A percentile compares a stretch with the other conserved stretches of the same genome.
Conservation (phyloP, 1,140 invertebrate species). For the Lucilia cuprina region DNA sequence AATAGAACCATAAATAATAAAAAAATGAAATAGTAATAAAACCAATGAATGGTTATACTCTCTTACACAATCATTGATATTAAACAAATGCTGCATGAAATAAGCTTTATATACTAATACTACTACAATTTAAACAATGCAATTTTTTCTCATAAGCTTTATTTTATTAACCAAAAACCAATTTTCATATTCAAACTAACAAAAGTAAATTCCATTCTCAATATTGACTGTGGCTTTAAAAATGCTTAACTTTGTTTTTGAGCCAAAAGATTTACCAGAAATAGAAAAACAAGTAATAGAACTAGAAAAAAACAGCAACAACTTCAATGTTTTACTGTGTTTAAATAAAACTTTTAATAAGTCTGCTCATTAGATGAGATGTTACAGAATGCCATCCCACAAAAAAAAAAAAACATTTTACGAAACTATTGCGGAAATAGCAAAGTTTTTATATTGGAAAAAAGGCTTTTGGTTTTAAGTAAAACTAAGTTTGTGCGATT, state of each 20-base stretch:
- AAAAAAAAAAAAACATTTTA: not conserved
- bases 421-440: not conserved
- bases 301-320: too few relatives aligned
- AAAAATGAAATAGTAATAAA: not conserved
- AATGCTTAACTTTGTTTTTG: too few relatives aligned
- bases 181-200: too few relatives aligned
- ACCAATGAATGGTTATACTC: not conserved
- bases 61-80: not conserved
- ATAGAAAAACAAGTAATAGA: too few relatives aligned
- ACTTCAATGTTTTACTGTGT: not conserved
- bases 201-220: too few relatives aligned
- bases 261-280: too few relatives aligned
- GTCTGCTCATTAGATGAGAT: conserved; percentile 8
- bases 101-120: not conserved
- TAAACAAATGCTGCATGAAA: not conserved
- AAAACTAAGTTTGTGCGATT: not conserved
- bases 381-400: not conserved
- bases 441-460: not conserved
- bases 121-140: too few relatives aligned
- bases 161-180: too few relatives aligned
- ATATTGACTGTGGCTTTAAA: too few relatives aligned
- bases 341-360: conserved; percentile 9
- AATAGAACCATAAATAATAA: not conserved
- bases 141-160: too few relatives aligned
- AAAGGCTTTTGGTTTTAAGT: not conserved